A percentile compares a stretch with the other conserved stretches of the same genome.
These are phyloP conservation scores for Peucedramus taeniatus DNA, from an alignment of 2,113 vertebrate species.

Conservation along the genomic window DNA sequence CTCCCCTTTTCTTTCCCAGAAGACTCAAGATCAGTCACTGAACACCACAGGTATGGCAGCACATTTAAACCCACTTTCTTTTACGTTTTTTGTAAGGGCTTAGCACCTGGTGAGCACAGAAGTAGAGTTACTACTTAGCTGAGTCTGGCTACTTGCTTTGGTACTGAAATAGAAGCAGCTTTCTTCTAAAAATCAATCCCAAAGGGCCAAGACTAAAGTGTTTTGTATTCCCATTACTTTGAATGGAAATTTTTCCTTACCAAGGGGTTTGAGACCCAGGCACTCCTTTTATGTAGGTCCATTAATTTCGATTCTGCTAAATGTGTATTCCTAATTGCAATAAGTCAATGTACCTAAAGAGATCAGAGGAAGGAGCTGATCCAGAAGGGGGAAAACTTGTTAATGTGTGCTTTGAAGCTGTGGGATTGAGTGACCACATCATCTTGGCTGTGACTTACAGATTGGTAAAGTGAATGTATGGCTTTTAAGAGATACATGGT, in stretches of 20 bases:
- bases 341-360: constrained; percentile 18
- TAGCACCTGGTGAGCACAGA: background rate
- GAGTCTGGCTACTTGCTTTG: background rate
- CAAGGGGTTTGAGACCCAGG: background rate
- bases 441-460: constrained; percentile 25
- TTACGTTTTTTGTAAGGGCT: background rate
- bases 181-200: background rate
- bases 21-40: background rate
- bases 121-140: background rate
- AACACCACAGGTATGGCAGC: background rate
- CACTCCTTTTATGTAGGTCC: background rate
- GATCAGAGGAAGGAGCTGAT: constrained; percentile 12
- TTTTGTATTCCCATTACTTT: background rate
- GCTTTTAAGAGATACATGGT: background rate
- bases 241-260: background rate
- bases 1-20: background rate
- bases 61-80: background rate
- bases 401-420: background rate
- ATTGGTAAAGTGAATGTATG: background rate
- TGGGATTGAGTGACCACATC: background rate
- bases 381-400: background rate
- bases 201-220: background rate
- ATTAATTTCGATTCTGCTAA: background rate
- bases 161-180: background rate
- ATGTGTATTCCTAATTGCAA: background rate